Conservation (phyloP, 2,888 invertebrate genomes). For the Auanema sp. region DNA sequence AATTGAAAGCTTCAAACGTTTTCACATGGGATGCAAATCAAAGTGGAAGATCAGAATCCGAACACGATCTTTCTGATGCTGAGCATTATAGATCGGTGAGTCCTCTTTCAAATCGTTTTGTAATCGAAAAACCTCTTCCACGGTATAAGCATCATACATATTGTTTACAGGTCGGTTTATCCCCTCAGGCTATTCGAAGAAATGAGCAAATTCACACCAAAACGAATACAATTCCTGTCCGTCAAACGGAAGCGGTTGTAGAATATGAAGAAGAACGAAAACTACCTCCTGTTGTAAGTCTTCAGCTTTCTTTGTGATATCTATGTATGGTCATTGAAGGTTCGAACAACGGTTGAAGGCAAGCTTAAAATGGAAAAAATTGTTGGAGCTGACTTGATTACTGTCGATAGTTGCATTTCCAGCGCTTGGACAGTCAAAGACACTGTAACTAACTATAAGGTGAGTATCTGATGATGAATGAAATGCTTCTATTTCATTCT, state of each 20-base stretch:
- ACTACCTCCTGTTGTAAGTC: conserved; percentile 31
- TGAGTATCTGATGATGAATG: conserved; percentile 5
- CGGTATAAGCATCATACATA: not conserved
- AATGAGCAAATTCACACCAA: conserved; percentile 22
- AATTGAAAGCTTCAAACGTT: conserved; percentile 43
- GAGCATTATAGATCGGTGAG: conserved; percentile 19
- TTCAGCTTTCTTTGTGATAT: not conserved
- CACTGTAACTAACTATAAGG: conserved; percentile 60
- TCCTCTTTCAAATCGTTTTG: not conserved
- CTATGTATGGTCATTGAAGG: conserved; percentile 15
- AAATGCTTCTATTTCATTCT: not conserved
- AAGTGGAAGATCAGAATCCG: conserved; percentile 7
- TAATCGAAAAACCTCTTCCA: not conserved
- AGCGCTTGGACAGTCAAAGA: conserved; percentile 60
- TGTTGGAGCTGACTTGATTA: conserved; percentile 52
- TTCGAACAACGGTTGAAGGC: conserved; percentile 62
- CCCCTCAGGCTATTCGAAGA: conserved; percentile 32
- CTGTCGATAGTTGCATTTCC: conserved; percentile 50
- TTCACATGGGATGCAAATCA: conserved; percentile 50
- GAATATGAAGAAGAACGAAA: conserved; percentile 34
- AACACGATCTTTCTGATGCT: conserved; percentile 13
- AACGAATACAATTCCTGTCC: not conserved
- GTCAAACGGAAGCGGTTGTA: conserved; percentile 24
- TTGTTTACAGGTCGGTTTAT: conserved; percentile 23
- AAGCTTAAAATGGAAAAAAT: conserved; percentile 61